Evolutionary conservation across 2,797 vertebrate species (phyloP), one percentile per base, ranked within the genome.

Genomic region (Epinephelus coioides): DNA sequence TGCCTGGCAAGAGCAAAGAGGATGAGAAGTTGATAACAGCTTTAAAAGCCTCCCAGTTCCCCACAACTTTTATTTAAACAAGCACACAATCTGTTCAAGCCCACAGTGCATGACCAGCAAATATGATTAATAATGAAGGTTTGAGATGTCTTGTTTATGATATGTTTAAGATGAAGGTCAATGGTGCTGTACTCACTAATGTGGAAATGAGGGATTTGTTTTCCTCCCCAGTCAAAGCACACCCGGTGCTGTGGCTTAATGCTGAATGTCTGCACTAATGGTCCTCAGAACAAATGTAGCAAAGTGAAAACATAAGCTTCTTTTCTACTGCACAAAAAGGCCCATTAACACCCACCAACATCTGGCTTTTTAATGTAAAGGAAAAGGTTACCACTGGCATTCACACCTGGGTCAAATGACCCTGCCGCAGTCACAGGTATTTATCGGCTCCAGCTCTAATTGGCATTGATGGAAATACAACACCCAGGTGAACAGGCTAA

Each of bases 11-110:
- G 25, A 21, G 81, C 27, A 55, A 63, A 73, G 55, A 51, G 47
- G 62, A 70, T 55, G 66, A 81, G 55, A 65, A 77, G 76, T 69
- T 73, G 56, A 78, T 67, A 53, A 78, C 14, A 47, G 69, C 51
- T 62, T 75, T 71, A 40, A 80, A 85, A 59, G 59, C 60, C 27
- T 50, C 50, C 23, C 57, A 3, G 62, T 46, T 62, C 38, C 30
- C 34, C 38, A 17, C 23, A 49, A 69, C 14, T 66, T 82, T 66
- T 64, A 53, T 78, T 74, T 21, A 46, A 62, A 69, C 44, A 47
- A 49, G 23, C 14, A 50, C 12, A 8, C 1, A 14, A 30, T 69
- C 54, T 64, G 56, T 17, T 5, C 8, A n/a, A n/a, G 44, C 17
- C 64, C 12, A 5, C 50, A 10, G 55, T 1, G 57, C 15, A 0